Conservation (phyloP, 2,113 vertebrate species). For the Mobula hypostoma region DNA sequence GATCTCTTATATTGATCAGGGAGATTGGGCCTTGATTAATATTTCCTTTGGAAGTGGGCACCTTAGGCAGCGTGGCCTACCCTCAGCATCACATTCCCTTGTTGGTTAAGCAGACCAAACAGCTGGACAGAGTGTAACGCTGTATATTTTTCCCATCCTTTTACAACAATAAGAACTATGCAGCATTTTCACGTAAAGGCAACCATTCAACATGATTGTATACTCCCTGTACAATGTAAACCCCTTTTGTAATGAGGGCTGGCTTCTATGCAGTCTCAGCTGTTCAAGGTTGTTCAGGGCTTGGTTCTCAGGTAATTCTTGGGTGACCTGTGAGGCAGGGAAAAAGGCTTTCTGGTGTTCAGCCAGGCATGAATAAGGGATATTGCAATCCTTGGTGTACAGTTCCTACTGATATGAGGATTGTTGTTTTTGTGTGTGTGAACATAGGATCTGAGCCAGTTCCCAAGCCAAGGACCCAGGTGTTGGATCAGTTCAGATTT, state of each 20-base stretch:
- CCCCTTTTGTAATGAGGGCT: not conserved
- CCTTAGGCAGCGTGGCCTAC: too few species aligned
- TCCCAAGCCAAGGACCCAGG: not conserved
- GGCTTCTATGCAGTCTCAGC: not conserved
- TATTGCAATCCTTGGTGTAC: constrained; percentile 25
- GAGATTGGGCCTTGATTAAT: too few species aligned
- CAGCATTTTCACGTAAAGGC: not conserved
- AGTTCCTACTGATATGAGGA: not conserved
- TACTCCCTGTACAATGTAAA: not conserved
- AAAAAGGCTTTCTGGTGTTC: not conserved
- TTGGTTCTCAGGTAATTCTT: not conserved
- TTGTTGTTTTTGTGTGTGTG: constrained; percentile 17
- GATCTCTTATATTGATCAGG: too few species aligned
- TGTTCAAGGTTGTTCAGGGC: too few species aligned
- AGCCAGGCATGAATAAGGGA: not conserved
- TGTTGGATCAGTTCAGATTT: too few species aligned
- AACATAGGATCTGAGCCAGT: not conserved
- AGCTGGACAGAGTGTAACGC: not conserved
- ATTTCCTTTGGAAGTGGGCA: too few species aligned
- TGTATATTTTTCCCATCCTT: not conserved
- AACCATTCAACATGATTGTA: not conserved
- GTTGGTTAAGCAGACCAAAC: not conserved
- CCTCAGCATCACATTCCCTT: not conserved
- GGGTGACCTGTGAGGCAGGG: constrained; percentile 3
- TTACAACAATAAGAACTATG: not conserved